Evolutionary conservation across 2,113 vertebrate species (phyloP).

Genomic region (Passer montanus): DNA sequence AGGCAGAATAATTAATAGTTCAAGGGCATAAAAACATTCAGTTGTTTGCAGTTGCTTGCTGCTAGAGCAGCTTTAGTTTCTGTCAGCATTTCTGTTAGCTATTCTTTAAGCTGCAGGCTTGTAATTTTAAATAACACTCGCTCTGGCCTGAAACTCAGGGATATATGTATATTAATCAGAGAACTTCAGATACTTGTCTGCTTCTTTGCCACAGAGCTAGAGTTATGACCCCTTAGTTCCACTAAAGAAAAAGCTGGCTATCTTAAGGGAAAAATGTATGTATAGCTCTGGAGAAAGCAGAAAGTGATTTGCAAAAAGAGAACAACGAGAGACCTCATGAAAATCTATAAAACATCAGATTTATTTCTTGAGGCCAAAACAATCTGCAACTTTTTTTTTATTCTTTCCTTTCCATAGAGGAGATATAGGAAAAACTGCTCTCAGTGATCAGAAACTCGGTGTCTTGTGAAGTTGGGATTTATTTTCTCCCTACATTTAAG

Average conservation of each 20-base stretch:
- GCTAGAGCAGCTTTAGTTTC: constrained; percentile 3
- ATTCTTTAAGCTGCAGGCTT: constrained; percentile 9
- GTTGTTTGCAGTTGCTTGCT: not conserved
- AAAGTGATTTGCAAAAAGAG: not conserved
- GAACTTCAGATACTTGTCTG: not conserved
- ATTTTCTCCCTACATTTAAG: not conserved
- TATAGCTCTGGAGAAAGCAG: not conserved
- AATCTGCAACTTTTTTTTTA: not conserved
- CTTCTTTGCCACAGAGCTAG: not conserved
- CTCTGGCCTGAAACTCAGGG: not conserved
- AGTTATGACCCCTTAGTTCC: not conserved
- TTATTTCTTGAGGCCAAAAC: constrained; percentile 22
- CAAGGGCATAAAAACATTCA: not conserved
- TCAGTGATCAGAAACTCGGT: not conserved
- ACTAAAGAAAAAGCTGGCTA: constrained; percentile 6
- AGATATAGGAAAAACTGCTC: not conserved
- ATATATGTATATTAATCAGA: not conserved
- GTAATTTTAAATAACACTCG: not conserved
- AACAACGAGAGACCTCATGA: not conserved
- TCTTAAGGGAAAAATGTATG: not conserved
- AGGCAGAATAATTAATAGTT: constrained; percentile 45
- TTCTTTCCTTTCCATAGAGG: not conserved
- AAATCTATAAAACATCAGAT: not conserved
- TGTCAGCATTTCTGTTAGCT: constrained; percentile 22
- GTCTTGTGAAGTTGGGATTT: not conserved